A percentile compares a stretch with the other conserved stretches of the same genome.
Evolutionary conservation across 2,888 invertebrate genomes (phyloP).

Genomic region (Alcis repandata): DNA sequence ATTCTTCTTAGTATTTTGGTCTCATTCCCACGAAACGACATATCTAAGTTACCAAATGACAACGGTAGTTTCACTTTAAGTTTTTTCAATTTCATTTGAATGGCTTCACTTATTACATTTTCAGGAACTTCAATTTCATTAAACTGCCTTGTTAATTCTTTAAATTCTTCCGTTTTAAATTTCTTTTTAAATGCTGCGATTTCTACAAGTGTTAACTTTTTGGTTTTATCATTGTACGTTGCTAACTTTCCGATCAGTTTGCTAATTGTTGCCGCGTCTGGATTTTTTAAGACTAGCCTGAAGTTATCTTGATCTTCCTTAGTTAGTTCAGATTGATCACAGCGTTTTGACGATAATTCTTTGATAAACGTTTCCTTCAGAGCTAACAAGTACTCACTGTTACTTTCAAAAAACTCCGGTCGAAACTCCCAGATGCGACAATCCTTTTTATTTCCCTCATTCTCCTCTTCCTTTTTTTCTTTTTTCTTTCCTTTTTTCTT

Average conservation of each 20-base stretch:
- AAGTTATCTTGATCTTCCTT: conserved; percentile 41
- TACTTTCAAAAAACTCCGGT: conserved; percentile 52
- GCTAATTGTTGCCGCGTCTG: conserved; percentile 49
- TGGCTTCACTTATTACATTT: conserved; percentile 48
- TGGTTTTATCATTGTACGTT: conserved; percentile 38
- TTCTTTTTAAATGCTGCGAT: conserved; percentile 42
- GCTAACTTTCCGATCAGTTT: conserved; percentile 52
- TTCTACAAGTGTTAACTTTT: conserved; percentile 41
- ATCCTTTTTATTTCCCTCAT: conserved; percentile 13
- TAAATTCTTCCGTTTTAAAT: conserved; percentile 35
- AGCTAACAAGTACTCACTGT: conserved; percentile 41
- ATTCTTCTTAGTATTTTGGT: conserved; percentile 37
- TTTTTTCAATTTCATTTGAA: conserved; percentile 42
- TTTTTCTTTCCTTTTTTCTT: no score
- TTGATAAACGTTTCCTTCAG: conserved; percentile 51
- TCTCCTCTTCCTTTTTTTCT: no score
- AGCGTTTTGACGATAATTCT: conserved; percentile 46
- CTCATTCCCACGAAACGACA: conserved; percentile 43
- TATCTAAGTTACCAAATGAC: conserved; percentile 56
- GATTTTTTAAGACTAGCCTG: conserved; percentile 40
- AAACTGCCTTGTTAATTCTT: conserved; percentile 43
- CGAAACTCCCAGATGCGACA: conserved; percentile 50
- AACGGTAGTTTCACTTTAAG: conserved; percentile 50
- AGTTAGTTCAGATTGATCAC: conserved; percentile 41
- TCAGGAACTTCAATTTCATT: conserved; percentile 45